phyloP scores from a whole-genome alignment of 2,888 invertebrate genomes.

The Hypolimnas misippus region DNA sequence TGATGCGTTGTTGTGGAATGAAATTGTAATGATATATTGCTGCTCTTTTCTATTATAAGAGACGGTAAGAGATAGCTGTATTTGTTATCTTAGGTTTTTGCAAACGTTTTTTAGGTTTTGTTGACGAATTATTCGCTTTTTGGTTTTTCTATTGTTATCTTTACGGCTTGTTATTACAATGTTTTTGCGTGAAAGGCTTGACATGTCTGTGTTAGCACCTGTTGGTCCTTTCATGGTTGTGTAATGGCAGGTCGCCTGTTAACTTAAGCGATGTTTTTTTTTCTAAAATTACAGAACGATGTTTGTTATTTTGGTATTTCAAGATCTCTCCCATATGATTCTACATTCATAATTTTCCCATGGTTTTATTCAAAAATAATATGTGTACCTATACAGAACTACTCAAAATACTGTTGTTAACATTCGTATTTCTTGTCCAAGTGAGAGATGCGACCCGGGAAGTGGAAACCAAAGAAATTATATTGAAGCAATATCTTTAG shows the following conservation, averaged over 20 bases:
- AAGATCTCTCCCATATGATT: too few relatives aligned
- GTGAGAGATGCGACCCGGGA: too few relatives aligned
- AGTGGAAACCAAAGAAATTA: too few relatives aligned
- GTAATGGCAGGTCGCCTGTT: too few relatives aligned
- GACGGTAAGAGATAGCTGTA: background rate
- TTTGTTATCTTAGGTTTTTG: constrained; percentile 6
- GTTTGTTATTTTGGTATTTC: too few relatives aligned
- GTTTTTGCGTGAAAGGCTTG: constrained; percentile 3
- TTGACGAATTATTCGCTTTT: constrained; percentile 11
- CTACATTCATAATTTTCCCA: too few relatives aligned
- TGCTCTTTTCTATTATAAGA: background rate
- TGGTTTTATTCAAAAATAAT: too few relatives aligned
- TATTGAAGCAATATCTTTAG: too few relatives aligned
- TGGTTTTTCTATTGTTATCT: constrained; percentile 4
- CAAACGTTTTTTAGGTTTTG: constrained; percentile 1
- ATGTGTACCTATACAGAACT: too few relatives aligned
- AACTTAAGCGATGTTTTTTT: background rate
- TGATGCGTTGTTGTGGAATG: background rate
- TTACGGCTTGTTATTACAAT: background rate
- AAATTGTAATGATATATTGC: background rate
- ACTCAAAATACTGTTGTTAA: too few relatives aligned
- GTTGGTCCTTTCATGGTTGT: too few relatives aligned
- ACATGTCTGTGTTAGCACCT: constrained; percentile 10
- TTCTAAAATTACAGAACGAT: background rate
- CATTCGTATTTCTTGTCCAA: too few relatives aligned